A percentile compares a stretch with the other conserved stretches of the same genome.
Evolutionary conservation across 2,888 invertebrate species (phyloP).

Genomic region (Zaprionus lineosus): DNA sequence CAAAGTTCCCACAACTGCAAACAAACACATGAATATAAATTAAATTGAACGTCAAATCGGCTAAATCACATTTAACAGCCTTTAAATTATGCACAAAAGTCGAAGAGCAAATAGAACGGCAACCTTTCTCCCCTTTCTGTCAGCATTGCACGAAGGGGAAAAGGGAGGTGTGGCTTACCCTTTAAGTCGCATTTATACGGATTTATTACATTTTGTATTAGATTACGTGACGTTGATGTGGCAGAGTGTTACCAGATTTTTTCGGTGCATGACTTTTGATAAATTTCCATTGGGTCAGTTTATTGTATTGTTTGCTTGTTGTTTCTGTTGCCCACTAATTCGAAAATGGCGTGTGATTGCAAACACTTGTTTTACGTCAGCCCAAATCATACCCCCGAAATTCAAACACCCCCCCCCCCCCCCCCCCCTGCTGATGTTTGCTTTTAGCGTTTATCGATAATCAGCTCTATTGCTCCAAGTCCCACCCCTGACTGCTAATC

Average conservation of each 20-base stretch:
- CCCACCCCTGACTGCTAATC: slow-evolving; percentile 22
- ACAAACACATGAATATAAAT: slow-evolving; percentile 63
- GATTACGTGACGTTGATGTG: slow-evolving; percentile 64
- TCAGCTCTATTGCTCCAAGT: slow-evolving; percentile 29
- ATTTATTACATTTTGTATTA: slow-evolving; percentile 72
- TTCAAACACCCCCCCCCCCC: background rate
- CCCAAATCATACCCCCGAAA: background rate
- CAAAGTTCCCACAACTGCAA: slow-evolving; percentile 54
- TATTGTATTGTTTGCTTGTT: background rate
- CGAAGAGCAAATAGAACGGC: slow-evolving; percentile 51
- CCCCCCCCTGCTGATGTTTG: slow-evolving; percentile 36
- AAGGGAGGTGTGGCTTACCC: slow-evolving; percentile 17
- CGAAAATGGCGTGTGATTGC: slow-evolving; percentile 72
- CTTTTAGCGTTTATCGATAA: slow-evolving; percentile 68
- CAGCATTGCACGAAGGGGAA: no score
- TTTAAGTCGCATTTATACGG: slow-evolving; percentile 58
- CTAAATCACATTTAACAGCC: slow-evolving; percentile 43
- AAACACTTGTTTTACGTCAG: slow-evolving; percentile 61
- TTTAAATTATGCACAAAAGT: slow-evolving; percentile 70
- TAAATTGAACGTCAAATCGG: slow-evolving; percentile 28
- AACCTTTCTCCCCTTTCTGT: slow-evolving; percentile 1
- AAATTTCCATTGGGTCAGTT: slow-evolving; percentile 22
- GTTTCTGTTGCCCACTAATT: slow-evolving; percentile 50
- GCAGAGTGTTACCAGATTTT: slow-evolving; percentile 45
- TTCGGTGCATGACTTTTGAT: slow-evolving; percentile 36